Evolutionary conservation across 2,797 vertebrate genomes (phyloP).

Genomic region (Acrossocheilus fasciatus): DNA sequence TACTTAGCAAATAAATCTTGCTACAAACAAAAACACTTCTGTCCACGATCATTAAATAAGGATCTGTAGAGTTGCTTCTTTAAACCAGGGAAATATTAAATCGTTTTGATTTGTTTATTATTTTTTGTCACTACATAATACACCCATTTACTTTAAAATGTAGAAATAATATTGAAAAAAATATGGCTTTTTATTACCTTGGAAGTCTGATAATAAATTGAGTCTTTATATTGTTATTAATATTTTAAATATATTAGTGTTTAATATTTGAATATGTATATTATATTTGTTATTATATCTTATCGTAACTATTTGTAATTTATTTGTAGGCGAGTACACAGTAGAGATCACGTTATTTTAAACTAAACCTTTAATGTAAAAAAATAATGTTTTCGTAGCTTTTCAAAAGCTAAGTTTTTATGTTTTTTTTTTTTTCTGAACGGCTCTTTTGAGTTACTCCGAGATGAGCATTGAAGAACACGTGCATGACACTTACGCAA

Average conservation of each 20-base stretch:
- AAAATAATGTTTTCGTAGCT: not conserved
- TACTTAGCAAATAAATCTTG: conserved; percentile 9
- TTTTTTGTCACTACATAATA: not conserved
- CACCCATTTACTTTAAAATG: not conserved
- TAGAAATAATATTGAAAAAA: not conserved
- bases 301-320: not conserved
- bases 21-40: not conserved
- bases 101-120: not conserved
- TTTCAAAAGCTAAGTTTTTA: not conserved
- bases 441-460: not conserved
- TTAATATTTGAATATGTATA: not conserved
- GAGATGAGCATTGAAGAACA: conserved; percentile 55
- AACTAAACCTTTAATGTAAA: not conserved
- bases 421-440: not conserved
- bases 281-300: not conserved
- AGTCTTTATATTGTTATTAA: not conserved
- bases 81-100: not conserved
- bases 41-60: not conserved
- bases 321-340: not conserved
- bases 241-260: not conserved
- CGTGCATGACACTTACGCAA: conserved; percentile 62
- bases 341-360: not conserved
- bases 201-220: not conserved
- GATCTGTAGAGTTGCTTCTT: not conserved
- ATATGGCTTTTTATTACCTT: not conserved